Evolutionary conservation across 2,888 invertebrate genomes (phyloP).

Genomic region (Epinotia brunnichana): DNA sequence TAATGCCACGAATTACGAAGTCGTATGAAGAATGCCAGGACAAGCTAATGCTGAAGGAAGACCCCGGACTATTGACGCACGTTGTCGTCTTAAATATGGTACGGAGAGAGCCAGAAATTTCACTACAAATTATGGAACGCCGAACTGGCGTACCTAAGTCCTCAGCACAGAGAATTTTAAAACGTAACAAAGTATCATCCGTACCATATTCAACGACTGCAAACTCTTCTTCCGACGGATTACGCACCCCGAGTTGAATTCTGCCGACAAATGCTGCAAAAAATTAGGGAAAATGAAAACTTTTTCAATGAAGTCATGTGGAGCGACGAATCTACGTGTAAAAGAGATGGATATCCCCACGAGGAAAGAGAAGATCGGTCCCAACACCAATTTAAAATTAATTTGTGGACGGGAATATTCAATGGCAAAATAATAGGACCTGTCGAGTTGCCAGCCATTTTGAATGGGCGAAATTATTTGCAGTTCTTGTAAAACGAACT

Average conservation of each 20-base stretch:
- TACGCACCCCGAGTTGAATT: not conserved
- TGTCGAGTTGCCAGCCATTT: no score
- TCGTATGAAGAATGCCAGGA: no score
- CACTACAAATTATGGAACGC: not conserved
- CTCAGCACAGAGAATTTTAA: not conserved
- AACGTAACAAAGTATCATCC: not conserved
- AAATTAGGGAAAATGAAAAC: not conserved
- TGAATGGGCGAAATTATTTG: no score
- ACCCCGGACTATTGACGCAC: not conserved
- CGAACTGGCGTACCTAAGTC: not conserved
- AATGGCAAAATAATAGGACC: no score
- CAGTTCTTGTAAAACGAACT: no score
- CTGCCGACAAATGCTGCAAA: not conserved
- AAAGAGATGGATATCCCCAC: not conserved
- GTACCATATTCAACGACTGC: no score
- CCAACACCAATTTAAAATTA: no score
- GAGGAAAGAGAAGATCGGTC: not conserved
- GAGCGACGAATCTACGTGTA: conserved; percentile 6
- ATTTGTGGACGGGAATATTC: not conserved
- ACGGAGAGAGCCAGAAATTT: not conserved
- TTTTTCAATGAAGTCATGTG: not conserved
- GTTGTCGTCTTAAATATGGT: not conserved
- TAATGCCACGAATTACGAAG: no score
- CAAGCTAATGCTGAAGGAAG: no score
- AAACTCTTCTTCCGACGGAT: not conserved